phyloP scores from a whole-genome alignment of 1,140 invertebrate species.

The Ceratina australensis region DNA sequence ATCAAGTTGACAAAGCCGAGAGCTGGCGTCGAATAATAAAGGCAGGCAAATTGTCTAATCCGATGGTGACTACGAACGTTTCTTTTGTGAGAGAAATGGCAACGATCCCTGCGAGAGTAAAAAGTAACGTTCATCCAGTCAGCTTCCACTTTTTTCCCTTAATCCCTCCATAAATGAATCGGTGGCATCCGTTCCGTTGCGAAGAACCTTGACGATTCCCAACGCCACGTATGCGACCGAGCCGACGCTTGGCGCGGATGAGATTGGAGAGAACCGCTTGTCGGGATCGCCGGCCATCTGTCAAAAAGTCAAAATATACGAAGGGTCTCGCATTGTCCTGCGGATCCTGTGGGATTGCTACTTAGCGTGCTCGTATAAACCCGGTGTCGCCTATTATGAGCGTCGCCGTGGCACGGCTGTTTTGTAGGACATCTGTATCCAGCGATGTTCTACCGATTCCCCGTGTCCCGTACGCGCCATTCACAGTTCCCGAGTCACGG shows the following conservation, averaged over 20 bases:
- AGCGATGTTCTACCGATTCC: conserved; percentile 59
- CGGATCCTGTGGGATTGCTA: conserved; percentile 74
- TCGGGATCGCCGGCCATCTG: conserved; percentile 67
- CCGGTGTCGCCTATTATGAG: conserved; percentile 63
- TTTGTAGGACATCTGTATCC: conserved; percentile 75
- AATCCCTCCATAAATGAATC: conserved; percentile 45
- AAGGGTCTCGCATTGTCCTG: conserved; percentile 71
- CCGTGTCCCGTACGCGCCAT: conserved; percentile 42
- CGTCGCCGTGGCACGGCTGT: conserved; percentile 61
- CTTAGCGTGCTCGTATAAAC: conserved; percentile 71
- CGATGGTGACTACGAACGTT: conserved; percentile 5
- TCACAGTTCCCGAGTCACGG: background rate
- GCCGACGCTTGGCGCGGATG: background rate
- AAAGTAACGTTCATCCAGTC: conserved; percentile 23
- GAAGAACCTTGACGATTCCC: background rate
- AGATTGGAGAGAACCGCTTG: conserved; percentile 28
- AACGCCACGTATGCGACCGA: background rate
- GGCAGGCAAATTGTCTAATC: conserved; percentile 24
- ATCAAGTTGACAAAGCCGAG: too few relatives aligned
- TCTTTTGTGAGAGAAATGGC: background rate
- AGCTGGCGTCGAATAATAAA: background rate
- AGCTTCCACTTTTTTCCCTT: background rate
- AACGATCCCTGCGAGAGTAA: background rate
- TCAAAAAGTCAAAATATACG: conserved; percentile 78
- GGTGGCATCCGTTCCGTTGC: conserved; percentile 20